Evolutionary conservation across 2,113 vertebrate genomes (phyloP).

Genomic region (Cathartes aura): DNA sequence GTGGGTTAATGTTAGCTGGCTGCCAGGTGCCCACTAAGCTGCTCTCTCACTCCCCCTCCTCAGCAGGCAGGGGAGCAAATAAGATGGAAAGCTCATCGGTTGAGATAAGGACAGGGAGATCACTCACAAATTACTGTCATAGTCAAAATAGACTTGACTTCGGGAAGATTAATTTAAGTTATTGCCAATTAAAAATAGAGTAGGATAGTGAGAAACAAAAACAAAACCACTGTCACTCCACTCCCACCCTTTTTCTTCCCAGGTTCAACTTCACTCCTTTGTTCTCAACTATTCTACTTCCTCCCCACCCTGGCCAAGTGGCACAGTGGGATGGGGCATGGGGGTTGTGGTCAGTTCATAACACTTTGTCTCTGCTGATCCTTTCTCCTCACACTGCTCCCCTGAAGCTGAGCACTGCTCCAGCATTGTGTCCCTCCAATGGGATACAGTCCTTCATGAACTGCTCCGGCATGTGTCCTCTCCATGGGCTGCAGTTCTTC

Average conservation of each 20-base stretch:
- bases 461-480: neutral
- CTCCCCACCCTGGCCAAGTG: neutral
- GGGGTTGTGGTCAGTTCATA: neutral
- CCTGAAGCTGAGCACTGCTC: neutral
- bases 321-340: neutral
- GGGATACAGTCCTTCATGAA: neutral
- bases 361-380: neutral
- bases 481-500: neutral
- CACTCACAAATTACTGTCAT: neutral
- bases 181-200: neutral
- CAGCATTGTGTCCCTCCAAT: neutral
- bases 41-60: neutral
- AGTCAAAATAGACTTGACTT: neutral
- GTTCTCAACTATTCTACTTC: neutral
- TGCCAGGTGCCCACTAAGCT: neutral
- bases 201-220: neutral
- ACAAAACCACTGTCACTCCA: accelerated
- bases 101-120: neutral
- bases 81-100: neutral
- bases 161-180: neutral
- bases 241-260: neutral
- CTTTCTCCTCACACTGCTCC: neutral
- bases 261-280: neutral
- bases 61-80: neutral
- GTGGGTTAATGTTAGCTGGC: neutral